phyloP scores from a whole-genome alignment of 2,888 invertebrate species.

The Drosophila falleni region DNA sequence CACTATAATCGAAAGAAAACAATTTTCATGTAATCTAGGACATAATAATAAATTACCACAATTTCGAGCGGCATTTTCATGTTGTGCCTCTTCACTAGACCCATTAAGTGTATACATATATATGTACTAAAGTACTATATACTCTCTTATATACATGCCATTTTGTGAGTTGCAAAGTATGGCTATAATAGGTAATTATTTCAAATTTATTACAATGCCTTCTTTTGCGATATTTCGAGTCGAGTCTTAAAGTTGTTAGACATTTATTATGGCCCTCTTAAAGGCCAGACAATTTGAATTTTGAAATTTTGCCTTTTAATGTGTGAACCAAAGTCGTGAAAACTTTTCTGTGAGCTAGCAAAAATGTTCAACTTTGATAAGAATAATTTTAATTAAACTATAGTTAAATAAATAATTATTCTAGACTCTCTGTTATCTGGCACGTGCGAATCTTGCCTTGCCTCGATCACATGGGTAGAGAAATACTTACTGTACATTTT shows the following conservation, averaged over 20 bases:
- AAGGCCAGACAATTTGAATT: constrained; percentile 38
- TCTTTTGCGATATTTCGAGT: constrained; percentile 26
- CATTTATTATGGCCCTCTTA: constrained; percentile 27
- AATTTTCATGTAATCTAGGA: constrained; percentile 84
- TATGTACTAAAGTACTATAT: constrained; percentile 16
- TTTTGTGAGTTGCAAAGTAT: constrained; percentile 60
- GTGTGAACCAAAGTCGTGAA: constrained; percentile 7
- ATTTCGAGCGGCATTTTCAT: constrained; percentile 76
- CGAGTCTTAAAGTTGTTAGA: constrained; percentile 22
- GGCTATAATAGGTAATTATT: constrained; percentile 84
- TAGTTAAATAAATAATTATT: constrained; percentile 18
- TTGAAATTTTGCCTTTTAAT: constrained; percentile 7
- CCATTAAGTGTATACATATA: constrained; percentile 53
- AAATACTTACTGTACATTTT: constrained; percentile 5
- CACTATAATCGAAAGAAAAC: constrained; percentile 80
- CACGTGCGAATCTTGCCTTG: constrained; percentile 16
- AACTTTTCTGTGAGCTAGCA: background rate
- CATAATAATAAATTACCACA: constrained; percentile 84
- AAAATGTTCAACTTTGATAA: background rate
- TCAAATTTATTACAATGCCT: constrained; percentile 83
- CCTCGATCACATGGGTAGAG: constrained; percentile 13
- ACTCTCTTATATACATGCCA: constrained; percentile 6
- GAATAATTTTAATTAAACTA: constrained; percentile 3
- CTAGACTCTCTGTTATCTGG: constrained; percentile 5
- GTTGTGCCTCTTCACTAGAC: constrained; percentile 32